Evolutionary conservation across 2,797 vertebrate species (phyloP), one percentile per base, ranked within the genome.

Genomic region (Hippopotamyrus pictus): DNA sequence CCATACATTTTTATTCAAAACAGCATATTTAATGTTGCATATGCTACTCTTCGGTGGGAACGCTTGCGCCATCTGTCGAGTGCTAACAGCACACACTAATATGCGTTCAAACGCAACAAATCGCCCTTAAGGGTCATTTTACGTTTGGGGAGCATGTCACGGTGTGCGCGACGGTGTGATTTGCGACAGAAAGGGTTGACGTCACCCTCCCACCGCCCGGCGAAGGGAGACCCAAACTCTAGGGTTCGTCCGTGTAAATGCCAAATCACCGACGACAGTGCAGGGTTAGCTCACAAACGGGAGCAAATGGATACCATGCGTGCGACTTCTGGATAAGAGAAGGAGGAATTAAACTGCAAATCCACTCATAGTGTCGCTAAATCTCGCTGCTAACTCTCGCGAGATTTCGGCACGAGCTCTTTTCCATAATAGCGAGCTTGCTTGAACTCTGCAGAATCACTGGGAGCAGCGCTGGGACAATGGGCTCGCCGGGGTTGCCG

Each of bases 361-460:
- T 37, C 29, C 12, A 33, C 29, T 37, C 33, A 37, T 17, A 37
- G 29, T 48, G 17, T 2, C 79, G n/a, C 79, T 79, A 44, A 44
- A 37, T 41, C 5, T 5, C 11, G 46, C 33, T 9, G 25, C 29
- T 22, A 76, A 69, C 37, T 90, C 91, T 95, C 96, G 95, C 96
- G 96, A 94, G 93, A 92, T 91, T 51, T 91, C 87, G 22, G 12
- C 2, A 2, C 12, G 65, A 46, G 37, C 0, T n/a, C 29, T 69
- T 22, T 29, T 33, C 85, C 91, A 92, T 85, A 19, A 90, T 65
- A 91, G 90, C 92, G 82, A 90, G 90, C 92, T 91, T 90, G 91
- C 73, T 87, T 44, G 91, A 90, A 50, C 90, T 88, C 86, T 22
- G 37, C 48, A 54, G 44, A 50, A 88, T 83, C 48, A 59, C 29